These are phyloP conservation scores for Drosophila basisetae DNA, from an alignment of 2,888 invertebrate genomes.

Conservation along the genomic window DNA sequence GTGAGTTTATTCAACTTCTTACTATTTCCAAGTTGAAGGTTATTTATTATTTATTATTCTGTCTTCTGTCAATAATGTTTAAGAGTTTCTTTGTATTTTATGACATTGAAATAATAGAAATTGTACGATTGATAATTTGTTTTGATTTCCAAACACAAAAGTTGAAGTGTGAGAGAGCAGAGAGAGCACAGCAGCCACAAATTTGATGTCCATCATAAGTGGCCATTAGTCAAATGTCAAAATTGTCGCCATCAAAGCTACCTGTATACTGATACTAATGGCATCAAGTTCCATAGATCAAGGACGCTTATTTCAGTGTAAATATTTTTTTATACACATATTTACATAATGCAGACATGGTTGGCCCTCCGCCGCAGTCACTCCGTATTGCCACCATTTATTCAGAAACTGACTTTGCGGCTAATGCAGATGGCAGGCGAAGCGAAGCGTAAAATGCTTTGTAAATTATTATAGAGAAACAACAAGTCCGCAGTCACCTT, in stretches of 20 bases:
- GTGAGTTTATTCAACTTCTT: background rate
- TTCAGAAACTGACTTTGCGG: constrained; percentile 68
- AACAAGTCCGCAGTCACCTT: constrained; percentile 14
- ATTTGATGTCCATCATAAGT: constrained; percentile 38
- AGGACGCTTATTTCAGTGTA: constrained; percentile 26
- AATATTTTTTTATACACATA: constrained; percentile 19
- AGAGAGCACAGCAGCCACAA: background rate
- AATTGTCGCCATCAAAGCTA: constrained; percentile 12
- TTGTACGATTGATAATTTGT: too few species aligned
- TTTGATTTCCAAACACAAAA: background rate
- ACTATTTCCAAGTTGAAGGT: background rate
- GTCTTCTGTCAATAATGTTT: background rate
- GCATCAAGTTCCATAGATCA: constrained; percentile 52
- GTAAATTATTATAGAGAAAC: constrained; percentile 69
- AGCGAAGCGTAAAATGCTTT: constrained; percentile 76
- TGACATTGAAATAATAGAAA: background rate
- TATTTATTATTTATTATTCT: background rate
- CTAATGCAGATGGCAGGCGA: constrained; percentile 77
- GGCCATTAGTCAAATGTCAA: constrained; percentile 30
- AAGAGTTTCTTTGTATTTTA: background rate
- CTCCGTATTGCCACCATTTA: constrained; percentile 7
- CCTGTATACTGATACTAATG: constrained; percentile 18
- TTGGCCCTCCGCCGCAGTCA: constrained; percentile 4
- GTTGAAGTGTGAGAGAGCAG: background rate
- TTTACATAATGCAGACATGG: constrained; percentile 60